A percentile compares a stretch with the other conserved stretches of the same genome.
Conservation (phyloP, 53 echinoderm and acorn worm genomes). For the Arbacia lixula region DNA sequence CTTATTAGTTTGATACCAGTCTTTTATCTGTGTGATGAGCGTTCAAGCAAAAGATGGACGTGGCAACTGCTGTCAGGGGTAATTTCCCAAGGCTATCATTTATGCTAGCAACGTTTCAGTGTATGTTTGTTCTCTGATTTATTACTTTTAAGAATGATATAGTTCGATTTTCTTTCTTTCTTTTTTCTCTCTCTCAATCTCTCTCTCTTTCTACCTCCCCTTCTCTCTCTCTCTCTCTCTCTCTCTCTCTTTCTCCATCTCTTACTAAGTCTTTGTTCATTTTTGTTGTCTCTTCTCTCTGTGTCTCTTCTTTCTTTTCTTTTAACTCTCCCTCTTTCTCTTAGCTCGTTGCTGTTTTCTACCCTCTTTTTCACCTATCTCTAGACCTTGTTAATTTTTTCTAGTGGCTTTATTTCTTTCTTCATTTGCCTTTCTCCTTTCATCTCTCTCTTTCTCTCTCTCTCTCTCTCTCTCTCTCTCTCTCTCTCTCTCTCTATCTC, state of each 20-base stretch:
- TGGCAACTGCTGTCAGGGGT: no score
- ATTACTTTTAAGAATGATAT: no score
- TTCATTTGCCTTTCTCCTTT: no score
- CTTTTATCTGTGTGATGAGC: no score
- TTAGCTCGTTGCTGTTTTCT: background rate
- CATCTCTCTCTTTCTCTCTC: background rate
- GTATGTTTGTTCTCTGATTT: no score
- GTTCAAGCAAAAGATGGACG: no score
- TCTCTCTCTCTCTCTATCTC: background rate
- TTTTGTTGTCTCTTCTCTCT: background rate
- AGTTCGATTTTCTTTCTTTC: background rate
- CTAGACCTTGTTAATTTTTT: background rate
- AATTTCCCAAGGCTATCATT: no score
- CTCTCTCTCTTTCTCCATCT: background rate
- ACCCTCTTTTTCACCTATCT: no score
- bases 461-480: background rate
- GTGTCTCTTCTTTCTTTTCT: background rate
- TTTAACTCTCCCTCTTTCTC: background rate
- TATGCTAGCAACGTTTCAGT: no score
- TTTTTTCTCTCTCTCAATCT: background rate
- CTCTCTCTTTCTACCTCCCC: no score
- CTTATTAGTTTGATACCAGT: no score
- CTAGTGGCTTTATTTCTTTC: no score
- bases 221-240: background rate
- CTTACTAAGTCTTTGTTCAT: background rate